Percentiles rank a stretch among this genome's conserved stretches.
phyloP scores from a whole-genome alignment of 2,888 invertebrate species.

The Hydraecia micacea region DNA sequence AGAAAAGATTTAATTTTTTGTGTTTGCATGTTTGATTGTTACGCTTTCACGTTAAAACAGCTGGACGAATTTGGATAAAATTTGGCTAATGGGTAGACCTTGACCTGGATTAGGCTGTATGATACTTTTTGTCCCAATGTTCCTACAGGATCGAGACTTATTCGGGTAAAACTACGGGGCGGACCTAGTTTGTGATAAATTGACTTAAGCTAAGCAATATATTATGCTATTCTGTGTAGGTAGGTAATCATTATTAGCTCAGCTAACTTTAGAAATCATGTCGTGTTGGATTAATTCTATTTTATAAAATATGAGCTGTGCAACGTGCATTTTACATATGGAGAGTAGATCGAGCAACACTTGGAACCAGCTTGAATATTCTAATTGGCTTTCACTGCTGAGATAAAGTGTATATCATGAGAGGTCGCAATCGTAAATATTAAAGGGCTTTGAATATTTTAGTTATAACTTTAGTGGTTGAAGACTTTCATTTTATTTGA shows the following conservation, averaged over 20 bases:
- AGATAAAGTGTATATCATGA: slow-evolving; percentile 6
- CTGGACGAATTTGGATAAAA: background rate
- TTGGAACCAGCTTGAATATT: slow-evolving; percentile 46
- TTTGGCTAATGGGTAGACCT: background rate
- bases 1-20: background rate
- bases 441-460: slow-evolving; percentile 32
- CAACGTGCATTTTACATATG: slow-evolving; percentile 10
- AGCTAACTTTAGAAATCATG: no score
- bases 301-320: background rate
- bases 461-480: background rate
- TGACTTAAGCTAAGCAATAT: background rate
- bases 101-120: background rate
- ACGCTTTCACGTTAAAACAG: background rate
- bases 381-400: slow-evolving; percentile 48
- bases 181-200: background rate
- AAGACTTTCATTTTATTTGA: background rate
- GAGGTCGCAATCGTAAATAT: slow-evolving; percentile 22
- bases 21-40: no score
- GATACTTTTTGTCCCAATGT: background rate
- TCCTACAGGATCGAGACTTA: background rate
- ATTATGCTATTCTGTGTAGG: no score
- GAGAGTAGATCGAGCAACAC: slow-evolving; percentile 15
- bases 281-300: background rate
- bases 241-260: no score
- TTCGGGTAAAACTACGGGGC: background rate